Base-by-base conservation (phyloP, 2,888 invertebrate genomes). In the Pristionchus fissidentatus region DNA sequence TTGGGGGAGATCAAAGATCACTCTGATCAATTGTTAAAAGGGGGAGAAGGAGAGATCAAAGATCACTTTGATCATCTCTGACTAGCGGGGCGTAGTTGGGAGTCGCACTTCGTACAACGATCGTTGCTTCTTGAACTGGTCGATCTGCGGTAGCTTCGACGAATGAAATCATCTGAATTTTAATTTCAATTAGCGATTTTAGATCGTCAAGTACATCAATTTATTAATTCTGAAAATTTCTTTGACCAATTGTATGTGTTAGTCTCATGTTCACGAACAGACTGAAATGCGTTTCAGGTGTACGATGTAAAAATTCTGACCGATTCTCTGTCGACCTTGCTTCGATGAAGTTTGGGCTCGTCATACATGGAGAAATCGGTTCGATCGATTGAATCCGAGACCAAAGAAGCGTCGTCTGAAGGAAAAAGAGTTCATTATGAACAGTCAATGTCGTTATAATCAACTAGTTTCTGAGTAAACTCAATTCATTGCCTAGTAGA, bases 101-200 rank as follows among this genome's bases (percentile, higher is more conserved):
- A 0, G 80, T 52, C 19, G 62, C 41, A 43, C 80, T 46, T 7
- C 80, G 29, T 0, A 73, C 49, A 5, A 83, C 73, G 26, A 73
- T 26, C 0, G 49, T 26, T 2, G 70, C 83, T 15, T 70, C 70
- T 43, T 35, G 57, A 26, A 29, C 38, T 1, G 46, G 22, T 15
- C 52, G 46, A 19, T 83, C 83, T 13, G 70, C 10, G 4, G 66
- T 32, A 1, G 82, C 52, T 41, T 83, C 83, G 52, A 83, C 60
- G 55, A 83, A 83, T 4, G 83, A 83, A 15, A 83, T 83, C 83
- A 83, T 83, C 83, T 83, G 57, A n/a, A 83, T n/a, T n/a, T 41
- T 15, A 26, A 43, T 8, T 19, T 46, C 22, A n/a, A 46, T 22
- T n/a, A n/a, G n/a, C n/a, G n/a, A n/a, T n/a, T n/a, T n/a, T n/a